Evolutionary conservation across 35 echinoderm and acorn worm species (phyloP), one percentile per base, ranked within the genome.

Genomic region (Heliocidaris tuberculata): DNA sequence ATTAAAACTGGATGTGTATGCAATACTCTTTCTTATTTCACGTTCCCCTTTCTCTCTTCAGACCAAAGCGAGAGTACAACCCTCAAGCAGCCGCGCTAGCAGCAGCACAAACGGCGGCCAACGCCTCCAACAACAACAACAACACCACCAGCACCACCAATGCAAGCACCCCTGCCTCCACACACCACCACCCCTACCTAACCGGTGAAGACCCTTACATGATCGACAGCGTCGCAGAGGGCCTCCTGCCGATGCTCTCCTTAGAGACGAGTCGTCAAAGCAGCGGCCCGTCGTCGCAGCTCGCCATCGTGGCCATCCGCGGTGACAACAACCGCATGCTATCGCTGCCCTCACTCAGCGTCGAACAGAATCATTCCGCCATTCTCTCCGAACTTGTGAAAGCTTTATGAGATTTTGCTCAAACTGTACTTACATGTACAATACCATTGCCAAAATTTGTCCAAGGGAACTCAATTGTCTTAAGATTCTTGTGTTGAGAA

Each of bases 361-460:
- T 99, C 35, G 98, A 99, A 85, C 98, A 99, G 85, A 99, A 99
- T 86, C 97, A 99, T 87, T 95, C 98, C 60, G 96, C 97, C 32
- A 96, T 99, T 19, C 88, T 99, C 31, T 97, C 98, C 24, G 98
- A 99, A 92, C 50, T 99, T 29, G 98, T 99, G 59, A 99, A 99
- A 95, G 98, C 98, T 15, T 96, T 99, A 95, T 99, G 93, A 94
- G 19, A 78, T 78, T 78, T 78, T 6, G 21, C 65, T 5, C 65
- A 8, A 78, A n/a, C 5, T 78, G 65, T 27, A 78, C 65, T 78
- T n/a, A 13, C n/a, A n/a, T n/a, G n/a, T n/a, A n/a, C 21, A 78
- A 78, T 21, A 78, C 19, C 65, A 78, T 78, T 78, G 65, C 65
- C 65, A 78, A 78, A 78, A 78, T 21, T 78, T 78, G 65, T 78